A percentile compares a stretch with the other conserved stretches of the same genome.
phyloP scores from a whole-genome alignment of 2,888 invertebrate species.

The Agrochola lychnidis region DNA sequence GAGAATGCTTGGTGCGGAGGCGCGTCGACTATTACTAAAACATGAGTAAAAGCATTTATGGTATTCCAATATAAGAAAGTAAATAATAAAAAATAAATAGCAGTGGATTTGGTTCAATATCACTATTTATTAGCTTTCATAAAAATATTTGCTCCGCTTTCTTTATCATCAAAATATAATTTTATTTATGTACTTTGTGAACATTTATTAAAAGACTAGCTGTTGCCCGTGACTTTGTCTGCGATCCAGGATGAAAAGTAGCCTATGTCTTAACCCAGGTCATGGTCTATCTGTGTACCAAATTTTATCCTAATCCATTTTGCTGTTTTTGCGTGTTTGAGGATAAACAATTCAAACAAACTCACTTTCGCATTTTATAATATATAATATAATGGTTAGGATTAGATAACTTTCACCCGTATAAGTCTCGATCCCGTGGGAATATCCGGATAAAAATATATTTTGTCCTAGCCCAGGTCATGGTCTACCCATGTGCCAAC shows the following conservation, averaged over 20 bases:
- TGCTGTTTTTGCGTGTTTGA: too few species aligned
- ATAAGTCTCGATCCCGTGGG: too few species aligned
- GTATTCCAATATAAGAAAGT: slow-evolving; percentile 42
- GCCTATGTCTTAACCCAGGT: background rate
- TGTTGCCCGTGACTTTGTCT: background rate
- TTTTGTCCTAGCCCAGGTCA: too few species aligned
- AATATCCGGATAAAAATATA: too few species aligned
- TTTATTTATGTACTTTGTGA: background rate
- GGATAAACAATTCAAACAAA: too few species aligned
- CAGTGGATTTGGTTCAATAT: background rate
- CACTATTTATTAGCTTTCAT: background rate
- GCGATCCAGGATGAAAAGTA: background rate
- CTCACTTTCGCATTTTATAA: too few species aligned
- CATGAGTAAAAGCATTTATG: slow-evolving; percentile 31
- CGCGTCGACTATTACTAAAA: slow-evolving; percentile 50
- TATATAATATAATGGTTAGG: too few species aligned
- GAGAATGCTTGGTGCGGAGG: slow-evolving; percentile 22
- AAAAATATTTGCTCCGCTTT: background rate
- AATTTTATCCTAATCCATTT: too few species aligned
- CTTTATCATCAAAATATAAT: background rate
- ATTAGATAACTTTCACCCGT: background rate
- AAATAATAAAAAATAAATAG: slow-evolving; percentile 20
- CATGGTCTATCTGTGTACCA: background rate
- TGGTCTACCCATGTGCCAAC: too few species aligned
- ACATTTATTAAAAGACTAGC: background rate